phyloP scores from a whole-genome alignment of 2,797 vertebrate species.

The Darevskia mixta region DNA sequence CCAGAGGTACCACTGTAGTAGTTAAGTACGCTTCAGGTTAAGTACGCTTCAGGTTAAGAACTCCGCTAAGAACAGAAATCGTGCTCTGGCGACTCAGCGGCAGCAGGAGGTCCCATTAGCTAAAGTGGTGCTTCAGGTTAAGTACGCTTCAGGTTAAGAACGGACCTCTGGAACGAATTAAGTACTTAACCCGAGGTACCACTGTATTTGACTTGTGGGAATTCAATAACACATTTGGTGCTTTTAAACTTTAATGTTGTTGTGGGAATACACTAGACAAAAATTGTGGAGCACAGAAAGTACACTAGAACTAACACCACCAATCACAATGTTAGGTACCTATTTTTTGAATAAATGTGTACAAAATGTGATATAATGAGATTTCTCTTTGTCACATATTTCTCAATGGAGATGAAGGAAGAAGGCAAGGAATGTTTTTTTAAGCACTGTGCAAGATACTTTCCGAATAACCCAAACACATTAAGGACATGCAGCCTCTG shows the following conservation, averaged over 20 bases:
- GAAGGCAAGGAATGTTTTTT: neutral
- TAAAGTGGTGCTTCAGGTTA: too few relatives aligned
- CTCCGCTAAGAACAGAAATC: too few relatives aligned
- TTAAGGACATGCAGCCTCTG: conserved; percentile 58
- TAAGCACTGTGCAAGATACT: conserved; percentile 17
- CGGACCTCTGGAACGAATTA: too few relatives aligned
- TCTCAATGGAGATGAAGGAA: neutral
- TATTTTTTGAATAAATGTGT: conserved; percentile 38
- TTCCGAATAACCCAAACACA: conserved; percentile 39
- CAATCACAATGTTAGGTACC: conserved; percentile 22
- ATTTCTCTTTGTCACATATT: conserved; percentile 8
- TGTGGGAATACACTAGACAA: neutral
- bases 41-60: too few relatives aligned
- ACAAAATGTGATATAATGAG: conserved; percentile 10
- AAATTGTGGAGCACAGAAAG: neutral
- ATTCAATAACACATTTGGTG: conserved; percentile 47
- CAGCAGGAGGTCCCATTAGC: too few relatives aligned
- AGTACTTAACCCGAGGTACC: too few relatives aligned
- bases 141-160: too few relatives aligned
- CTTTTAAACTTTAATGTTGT: conserved; percentile 30
- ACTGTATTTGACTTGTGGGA: conserved; percentile 8
- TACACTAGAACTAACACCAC: neutral
- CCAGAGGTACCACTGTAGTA: too few relatives aligned
- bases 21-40: too few relatives aligned
- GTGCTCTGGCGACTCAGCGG: too few relatives aligned